Conservation (phyloP, 2,797 vertebrate species). For the Hydrophis major region DNA sequence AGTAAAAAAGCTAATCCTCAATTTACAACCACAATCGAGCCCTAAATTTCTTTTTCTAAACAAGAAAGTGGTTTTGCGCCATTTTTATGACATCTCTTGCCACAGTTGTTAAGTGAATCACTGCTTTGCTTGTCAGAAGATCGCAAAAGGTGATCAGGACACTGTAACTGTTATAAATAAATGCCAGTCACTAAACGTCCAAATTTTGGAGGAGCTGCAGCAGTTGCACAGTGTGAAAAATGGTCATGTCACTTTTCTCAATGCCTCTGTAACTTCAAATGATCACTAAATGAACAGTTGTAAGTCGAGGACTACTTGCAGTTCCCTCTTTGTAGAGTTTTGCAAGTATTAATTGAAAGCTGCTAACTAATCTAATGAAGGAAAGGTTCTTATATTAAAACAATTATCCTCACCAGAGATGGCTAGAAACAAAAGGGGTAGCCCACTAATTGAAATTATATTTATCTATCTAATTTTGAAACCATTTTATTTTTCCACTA, state of each 20-base stretch:
- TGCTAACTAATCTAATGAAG: background rate
- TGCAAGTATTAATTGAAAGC: background rate
- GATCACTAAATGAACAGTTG: background rate
- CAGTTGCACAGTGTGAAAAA: too few relatives aligned
- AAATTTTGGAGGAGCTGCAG: background rate
- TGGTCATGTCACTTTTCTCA: background rate
- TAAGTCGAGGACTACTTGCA: background rate
- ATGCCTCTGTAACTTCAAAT: background rate
- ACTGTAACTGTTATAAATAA: background rate
- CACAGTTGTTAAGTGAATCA: background rate
- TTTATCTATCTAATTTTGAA: too few relatives aligned
- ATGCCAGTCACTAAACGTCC: background rate
- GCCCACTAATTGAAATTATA: too few relatives aligned
- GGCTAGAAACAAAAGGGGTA: background rate
- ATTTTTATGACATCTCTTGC: background rate
- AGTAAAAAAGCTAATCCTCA: background rate
- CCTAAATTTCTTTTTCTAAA: background rate
- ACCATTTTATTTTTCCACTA: too few relatives aligned
- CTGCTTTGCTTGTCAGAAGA: background rate
- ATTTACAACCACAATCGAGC: background rate
- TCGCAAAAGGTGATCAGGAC: background rate
- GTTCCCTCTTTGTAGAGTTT: background rate
- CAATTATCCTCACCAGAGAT: background rate
- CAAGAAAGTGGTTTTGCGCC: background rate
- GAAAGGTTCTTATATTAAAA: background rate